These are phyloP conservation scores for Siderastrea radians DNA, from an alignment of 92 coral and sea anemone species.

Conservation along the genomic window DNA sequence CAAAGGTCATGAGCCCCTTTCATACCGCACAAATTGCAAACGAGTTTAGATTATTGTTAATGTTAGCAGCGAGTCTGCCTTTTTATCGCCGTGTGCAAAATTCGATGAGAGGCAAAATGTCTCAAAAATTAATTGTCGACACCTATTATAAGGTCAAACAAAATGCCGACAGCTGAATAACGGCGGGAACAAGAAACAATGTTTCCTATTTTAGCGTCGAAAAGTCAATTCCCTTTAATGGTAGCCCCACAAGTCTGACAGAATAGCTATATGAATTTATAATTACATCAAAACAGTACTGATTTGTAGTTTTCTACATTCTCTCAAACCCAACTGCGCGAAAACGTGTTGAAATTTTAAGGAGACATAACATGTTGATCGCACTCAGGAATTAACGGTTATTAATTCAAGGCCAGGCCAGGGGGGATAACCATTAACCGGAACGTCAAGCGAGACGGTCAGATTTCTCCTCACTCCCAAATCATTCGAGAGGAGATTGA, in stretches of 20 bases:
- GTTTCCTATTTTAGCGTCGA: neutral
- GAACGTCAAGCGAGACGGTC: neutral
- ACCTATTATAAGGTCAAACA: neutral
- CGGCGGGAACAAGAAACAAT: neutral
- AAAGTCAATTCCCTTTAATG: neutral
- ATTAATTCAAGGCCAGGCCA: neutral
- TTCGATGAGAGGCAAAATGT: neutral
- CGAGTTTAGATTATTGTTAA: neutral
- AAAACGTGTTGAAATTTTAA: neutral
- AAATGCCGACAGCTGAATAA: neutral
- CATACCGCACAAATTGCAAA: neutral
- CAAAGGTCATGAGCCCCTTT: neutral
- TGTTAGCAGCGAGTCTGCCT: neutral
- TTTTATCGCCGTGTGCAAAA: neutral
- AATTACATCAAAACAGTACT: neutral
- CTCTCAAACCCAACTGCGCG: neutral
- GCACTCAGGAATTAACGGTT: slow-evolving; percentile 8
- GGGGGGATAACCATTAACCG: slow-evolving; percentile 14
- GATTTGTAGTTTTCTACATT: neutral
- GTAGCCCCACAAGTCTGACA: neutral
- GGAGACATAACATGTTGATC: neutral
- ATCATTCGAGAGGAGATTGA: slow-evolving; percentile 36
- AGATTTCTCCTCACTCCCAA: neutral
- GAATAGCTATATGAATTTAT: neutral
- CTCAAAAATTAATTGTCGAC: neutral